Evolutionary conservation across 2,888 invertebrate species (phyloP), one percentile per base, ranked within the genome.

Genomic region (Drosophila antonietae): DNA sequence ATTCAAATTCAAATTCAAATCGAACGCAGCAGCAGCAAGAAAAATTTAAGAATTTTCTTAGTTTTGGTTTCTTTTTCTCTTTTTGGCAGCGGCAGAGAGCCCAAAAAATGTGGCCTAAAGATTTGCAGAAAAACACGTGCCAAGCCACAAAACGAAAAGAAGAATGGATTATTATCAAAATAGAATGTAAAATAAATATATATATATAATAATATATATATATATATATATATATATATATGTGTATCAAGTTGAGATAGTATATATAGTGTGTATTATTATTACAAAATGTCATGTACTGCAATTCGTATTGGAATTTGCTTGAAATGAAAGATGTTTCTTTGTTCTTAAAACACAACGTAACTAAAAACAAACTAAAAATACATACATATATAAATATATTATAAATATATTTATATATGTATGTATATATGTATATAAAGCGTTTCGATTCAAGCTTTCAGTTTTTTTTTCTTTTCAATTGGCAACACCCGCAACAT

Each of bases 11-110:
- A 75, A 81, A 80, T 80, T 76, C 81, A 75, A 88, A 83, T 84
- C 76, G 81, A 83, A 86, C 87, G 88, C 87, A 81, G 81, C 84
- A 86, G 90, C 90, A 81, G 75, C 73, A 85, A 87, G 67, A 84
- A 80, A 78, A 74, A 57, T 66, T 49, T 75, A 79, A 73, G 70
- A 28, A 28, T 12, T 70, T 67, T 46, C 39, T n/a, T 61, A 5
- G 15, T 39, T 39, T 61, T 46, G 20, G 62, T 73, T 72, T 63
- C 0, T 28, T 39, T 6, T 39, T 14, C 14, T 15, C 15, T 7
- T 67, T 58, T 57, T 77, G 86, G 77, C 82, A 73, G 75, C 65
- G 73, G 80, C 77, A 85, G 65, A 85, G 67, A 73, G 88, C 80
- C 80, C 80, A 61, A 53, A 62, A 66, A 61, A 58, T 31, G 23